Evolutionary conservation across 2,113 vertebrate genomes (phyloP), one percentile per base, ranked within the genome.

Genomic region (Percina caprodes): DNA sequence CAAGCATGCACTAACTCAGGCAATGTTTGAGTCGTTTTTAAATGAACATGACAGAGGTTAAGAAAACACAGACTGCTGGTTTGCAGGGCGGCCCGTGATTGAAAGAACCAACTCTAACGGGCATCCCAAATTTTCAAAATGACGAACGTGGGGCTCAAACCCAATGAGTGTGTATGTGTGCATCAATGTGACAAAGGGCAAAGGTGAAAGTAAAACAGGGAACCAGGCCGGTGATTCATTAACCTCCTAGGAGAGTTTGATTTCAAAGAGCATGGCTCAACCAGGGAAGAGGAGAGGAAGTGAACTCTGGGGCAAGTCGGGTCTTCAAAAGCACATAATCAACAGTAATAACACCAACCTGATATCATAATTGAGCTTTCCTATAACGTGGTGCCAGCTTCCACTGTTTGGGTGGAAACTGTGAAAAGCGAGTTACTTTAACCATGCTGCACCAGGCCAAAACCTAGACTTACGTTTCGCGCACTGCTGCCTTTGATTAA

Each of bases 331-430:
- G 90, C 86, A 76, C 90, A 92, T 90, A 93, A 95, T 93, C 92
- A 95, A 86, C 91, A 93, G 89, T 89, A 95, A 94, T 91, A 94
- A 94, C 94, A 94, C 83, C 85, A 94, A 93, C 86, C 79, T 83
- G 92, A 94, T 94, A 92, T 91, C 86, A 94, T 94, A 93, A 95
- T 93, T 91, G 92, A 88, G 80, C 89, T 89, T 92, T 88, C 85
- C 84, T 90, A 71, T 81, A 79, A 84, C 71, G 39, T 60, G 73
- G 83, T 91, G 92, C 90, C 93, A 93, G 91, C 90, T 89, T 87
- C 87, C 83, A 83, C 58, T 79, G 80, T 91, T 88, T 83, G 86
- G 84, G 83, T 89, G 89, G 90, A 92, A 92, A 94, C 83, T 65
- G 82, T 76, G 85, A 83, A 92, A 84, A 77, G 78, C 21, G 14